Evolutionary conservation across 2,888 invertebrate genomes (phyloP).

Genomic region (Sepioteuthis lessoniana): DNA sequence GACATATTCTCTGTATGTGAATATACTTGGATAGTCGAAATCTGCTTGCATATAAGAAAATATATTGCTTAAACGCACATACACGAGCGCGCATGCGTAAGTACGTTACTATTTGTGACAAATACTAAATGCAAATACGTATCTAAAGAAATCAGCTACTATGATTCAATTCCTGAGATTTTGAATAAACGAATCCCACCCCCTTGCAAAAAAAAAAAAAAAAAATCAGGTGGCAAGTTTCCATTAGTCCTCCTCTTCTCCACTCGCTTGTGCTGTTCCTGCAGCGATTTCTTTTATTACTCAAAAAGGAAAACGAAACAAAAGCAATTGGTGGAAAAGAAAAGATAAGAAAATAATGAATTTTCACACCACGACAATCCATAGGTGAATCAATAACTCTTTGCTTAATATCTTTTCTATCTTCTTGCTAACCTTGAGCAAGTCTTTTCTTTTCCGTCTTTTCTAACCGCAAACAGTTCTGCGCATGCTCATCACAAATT

Average conservation of each 20-base stretch:
- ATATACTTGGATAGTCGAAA: no score
- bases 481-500: not conserved
- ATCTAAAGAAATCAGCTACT: not conserved
- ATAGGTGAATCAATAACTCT: not conserved
- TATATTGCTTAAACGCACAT: not conserved
- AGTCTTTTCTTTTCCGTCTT: not conserved
- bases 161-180: not conserved
- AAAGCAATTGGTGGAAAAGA: not conserved
- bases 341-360: not conserved
- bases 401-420: not conserved
- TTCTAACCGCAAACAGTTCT: not conserved
- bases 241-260: not conserved
- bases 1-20: no score
- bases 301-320: not conserved
- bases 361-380: not conserved
- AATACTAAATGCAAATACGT: not conserved
- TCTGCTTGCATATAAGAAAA: no score
- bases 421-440: not conserved
- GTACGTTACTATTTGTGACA: not conserved
- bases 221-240: not conserved
- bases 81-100: not conserved
- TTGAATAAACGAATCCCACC: not conserved
- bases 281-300: not conserved
- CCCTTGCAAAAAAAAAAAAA: not conserved
- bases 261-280: not conserved